A percentile compares a stretch with the other conserved stretches of the same genome.
Evolutionary conservation across 2,797 vertebrate genomes (phyloP).

Genomic region (Hirundo rustica): DNA sequence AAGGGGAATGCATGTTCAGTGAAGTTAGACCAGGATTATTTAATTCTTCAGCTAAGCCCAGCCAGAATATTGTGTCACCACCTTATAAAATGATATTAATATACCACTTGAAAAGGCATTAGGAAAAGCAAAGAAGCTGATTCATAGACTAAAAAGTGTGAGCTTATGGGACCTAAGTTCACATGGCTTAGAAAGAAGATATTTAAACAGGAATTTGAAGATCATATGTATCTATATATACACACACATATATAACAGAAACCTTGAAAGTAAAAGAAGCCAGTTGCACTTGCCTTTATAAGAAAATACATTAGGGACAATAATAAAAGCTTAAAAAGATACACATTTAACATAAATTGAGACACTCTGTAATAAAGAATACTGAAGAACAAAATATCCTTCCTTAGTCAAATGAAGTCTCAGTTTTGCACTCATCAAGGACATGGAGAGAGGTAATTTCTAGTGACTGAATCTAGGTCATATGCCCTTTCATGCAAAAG

Average conservation of each 20-base stretch:
- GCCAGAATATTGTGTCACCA: slow-evolving; percentile 53
- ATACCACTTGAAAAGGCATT: slow-evolving; percentile 63
- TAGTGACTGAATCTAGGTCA: slow-evolving; percentile 16
- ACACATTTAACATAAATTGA: neutral
- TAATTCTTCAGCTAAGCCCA: slow-evolving; percentile 37
- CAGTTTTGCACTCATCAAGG: neutral
- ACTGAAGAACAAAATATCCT: neutral
- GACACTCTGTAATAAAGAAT: neutral
- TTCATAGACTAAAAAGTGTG: slow-evolving; percentile 41
- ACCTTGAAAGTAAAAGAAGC: neutral
- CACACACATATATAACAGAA: neutral
- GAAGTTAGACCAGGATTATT: slow-evolving; percentile 57
- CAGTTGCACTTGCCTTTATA: neutral
- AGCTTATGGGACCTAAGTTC: slow-evolving; percentile 44
- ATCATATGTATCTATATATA: neutral
- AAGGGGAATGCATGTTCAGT: neutral
- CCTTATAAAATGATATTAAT: slow-evolving; percentile 66
- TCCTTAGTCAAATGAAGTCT: neutral
- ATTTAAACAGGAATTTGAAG: slow-evolving; percentile 41
- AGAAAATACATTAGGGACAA: neutral
- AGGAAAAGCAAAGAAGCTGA: slow-evolving; percentile 34
- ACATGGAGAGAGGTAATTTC: neutral
- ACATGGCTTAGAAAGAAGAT: slow-evolving; percentile 1
- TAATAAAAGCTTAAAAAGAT: slow-evolving; percentile 1
- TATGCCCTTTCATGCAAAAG: neutral